These are phyloP conservation scores for Macropus fuliginosus DNA, from an alignment of 2,797 vertebrate genomes.

Conservation along the genomic window DNA sequence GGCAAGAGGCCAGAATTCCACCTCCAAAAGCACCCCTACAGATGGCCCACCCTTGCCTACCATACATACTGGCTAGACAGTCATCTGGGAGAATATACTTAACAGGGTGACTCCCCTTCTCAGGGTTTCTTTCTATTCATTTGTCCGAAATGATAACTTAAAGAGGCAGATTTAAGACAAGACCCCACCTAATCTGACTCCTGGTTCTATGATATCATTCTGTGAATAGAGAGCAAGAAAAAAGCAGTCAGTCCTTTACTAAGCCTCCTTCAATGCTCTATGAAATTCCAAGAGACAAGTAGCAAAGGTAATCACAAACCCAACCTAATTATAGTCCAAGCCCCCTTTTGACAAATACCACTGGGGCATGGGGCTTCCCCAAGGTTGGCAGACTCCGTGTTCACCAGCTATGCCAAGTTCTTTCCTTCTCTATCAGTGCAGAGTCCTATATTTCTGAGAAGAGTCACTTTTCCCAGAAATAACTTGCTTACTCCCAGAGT, in stretches of 20 bases:
- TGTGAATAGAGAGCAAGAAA: too few relatives aligned
- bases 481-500: neutral
- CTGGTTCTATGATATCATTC: neutral
- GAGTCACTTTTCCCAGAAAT: neutral
- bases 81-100: neutral
- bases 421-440: neutral
- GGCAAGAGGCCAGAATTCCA: neutral
- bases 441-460: neutral
- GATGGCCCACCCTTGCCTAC: neutral
- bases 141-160: neutral
- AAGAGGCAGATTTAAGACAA: neutral
- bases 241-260: neutral
- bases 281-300: neutral
- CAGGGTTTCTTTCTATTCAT: neutral
- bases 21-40: neutral
- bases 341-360: neutral
- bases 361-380: neutral
- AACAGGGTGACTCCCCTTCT: neutral
- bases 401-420: neutral
- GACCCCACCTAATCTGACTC: neutral
- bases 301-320: neutral
- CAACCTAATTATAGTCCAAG: neutral
- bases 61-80: too few relatives aligned
- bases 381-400: neutral
- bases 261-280: neutral